A percentile compares a stretch with the other conserved stretches of the same genome.
These are phyloP conservation scores for Metopia argyrocephala DNA, from an alignment of 2,888 invertebrate species.

Conservation along the genomic window DNA sequence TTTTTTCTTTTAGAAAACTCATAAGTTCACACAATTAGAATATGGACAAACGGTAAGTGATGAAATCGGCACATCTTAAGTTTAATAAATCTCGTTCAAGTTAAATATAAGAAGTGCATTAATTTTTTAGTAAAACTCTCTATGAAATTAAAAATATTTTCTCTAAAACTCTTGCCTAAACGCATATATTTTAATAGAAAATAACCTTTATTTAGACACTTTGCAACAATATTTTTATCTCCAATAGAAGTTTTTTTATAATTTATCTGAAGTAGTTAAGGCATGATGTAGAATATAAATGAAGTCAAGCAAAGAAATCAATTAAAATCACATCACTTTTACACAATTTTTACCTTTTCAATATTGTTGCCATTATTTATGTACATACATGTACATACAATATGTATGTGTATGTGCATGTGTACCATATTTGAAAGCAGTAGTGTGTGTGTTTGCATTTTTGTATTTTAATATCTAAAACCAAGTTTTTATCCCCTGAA, in stretches of 20 bases:
- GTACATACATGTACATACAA: conserved; percentile 21
- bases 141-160: too few species aligned
- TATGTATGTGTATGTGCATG: neutral
- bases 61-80: neutral
- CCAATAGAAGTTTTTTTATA: neutral
- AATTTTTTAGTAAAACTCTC: too few species aligned
- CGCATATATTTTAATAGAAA: too few species aligned
- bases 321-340: conserved; percentile 72
- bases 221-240: neutral
- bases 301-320: conserved; percentile 75
- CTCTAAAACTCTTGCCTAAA: too few species aligned
- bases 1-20: too few species aligned
- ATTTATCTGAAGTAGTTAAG: neutral
- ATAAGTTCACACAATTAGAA: neutral
- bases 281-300: conserved; percentile 47
- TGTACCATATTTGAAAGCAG: neutral
- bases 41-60: too few species aligned
- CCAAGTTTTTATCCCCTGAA: conserved; percentile 17
- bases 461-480: neutral
- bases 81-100: neutral
- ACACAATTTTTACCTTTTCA: conserved; percentile 47
- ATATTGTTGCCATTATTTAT: conserved; percentile 37
- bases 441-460: neutral
- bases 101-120: too few species aligned
- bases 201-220: neutral